Conservation (phyloP, 2,888 invertebrate genomes). For the Hyposoter didymator region DNA sequence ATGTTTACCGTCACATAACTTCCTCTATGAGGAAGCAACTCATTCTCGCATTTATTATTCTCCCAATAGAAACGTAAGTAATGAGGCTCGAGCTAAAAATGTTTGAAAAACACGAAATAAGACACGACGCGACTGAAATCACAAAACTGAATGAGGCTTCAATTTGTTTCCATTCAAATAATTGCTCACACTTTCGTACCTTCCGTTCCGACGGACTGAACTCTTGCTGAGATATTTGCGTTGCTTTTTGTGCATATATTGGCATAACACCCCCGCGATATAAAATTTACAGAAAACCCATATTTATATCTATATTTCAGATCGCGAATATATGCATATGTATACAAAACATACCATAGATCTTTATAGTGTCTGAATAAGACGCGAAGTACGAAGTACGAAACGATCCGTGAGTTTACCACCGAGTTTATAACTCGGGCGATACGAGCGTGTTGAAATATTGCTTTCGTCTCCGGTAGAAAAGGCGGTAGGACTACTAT, state of each 20-base stretch:
- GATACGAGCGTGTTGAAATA: slow-evolving; percentile 60
- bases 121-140: background rate
- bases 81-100: background rate
- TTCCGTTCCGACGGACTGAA: slow-evolving; percentile 10
- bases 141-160: background rate
- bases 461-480: slow-evolving; percentile 57
- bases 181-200: background rate
- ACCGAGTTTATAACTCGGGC: slow-evolving; percentile 60
- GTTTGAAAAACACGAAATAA: background rate
- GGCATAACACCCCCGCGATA: slow-evolving; percentile 27
- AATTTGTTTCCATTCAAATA: slow-evolving; percentile 27
- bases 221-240: background rate
- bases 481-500: slow-evolving; percentile 28
- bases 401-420: slow-evolving; percentile 28
- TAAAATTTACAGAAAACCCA: background rate
- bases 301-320: background rate
- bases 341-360: slow-evolving; percentile 20
- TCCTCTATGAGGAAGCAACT: no score
- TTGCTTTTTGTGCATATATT: background rate
- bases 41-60: background rate
- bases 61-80: background rate
- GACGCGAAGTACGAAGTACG: slow-evolving; percentile 35
- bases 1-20: no score
- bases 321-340: background rate
- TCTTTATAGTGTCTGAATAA: slow-evolving; percentile 28